Evolutionary conservation across 2,113 vertebrate genomes (phyloP), one percentile per base, ranked within the genome.

Genomic region (Oryzias melastigma): DNA sequence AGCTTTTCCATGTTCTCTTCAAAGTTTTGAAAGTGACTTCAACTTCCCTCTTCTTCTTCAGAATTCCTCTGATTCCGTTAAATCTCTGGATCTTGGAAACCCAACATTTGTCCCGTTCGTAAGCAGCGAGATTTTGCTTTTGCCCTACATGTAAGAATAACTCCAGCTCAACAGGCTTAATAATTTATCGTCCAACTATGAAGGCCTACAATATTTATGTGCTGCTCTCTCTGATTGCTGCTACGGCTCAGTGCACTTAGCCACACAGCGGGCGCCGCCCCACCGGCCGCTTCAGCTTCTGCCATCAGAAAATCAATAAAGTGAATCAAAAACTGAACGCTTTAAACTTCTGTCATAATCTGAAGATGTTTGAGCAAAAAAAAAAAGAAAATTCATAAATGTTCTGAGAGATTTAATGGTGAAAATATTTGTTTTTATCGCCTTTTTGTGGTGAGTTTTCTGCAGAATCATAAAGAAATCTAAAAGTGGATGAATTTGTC

Each of bases 161-260:
- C 68, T 64, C 47, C 47, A 55, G 60, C 44, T 56, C 61, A 18
- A 53, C 43, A 20, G 18, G 40, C 6, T 85, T 52, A 84, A 85
- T 81, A 79, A 85, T 87, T 87, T 22, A 87, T 18, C 14, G 52
- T 44, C 12, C 4, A 61, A 65, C 69, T 44, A 20, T 63, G 29
- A 60, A 45, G 56, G 25, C 45, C 56, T 87, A 20, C 61, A 87
- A 67, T 75, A 84, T 85, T 79, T 20, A 85, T 84, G 65, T 2
- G 12, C 46, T 7, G 25, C 55, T 67, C 45, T 24, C 46, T 67
- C 35, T 24, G 52, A 65, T 50, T 80, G 76, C 69, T 57, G 63
- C 27, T 58, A 44, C 41, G 48, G 48, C 47, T 85, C 57, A 55
- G 25, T 53, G 52, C 67, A 65, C 68, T 60, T 65, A 68, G 7